Percentiles rank a stretch among this genome's conserved stretches.
Conservation (phyloP, 2,113 vertebrate species). For the Mustelus asterias region DNA sequence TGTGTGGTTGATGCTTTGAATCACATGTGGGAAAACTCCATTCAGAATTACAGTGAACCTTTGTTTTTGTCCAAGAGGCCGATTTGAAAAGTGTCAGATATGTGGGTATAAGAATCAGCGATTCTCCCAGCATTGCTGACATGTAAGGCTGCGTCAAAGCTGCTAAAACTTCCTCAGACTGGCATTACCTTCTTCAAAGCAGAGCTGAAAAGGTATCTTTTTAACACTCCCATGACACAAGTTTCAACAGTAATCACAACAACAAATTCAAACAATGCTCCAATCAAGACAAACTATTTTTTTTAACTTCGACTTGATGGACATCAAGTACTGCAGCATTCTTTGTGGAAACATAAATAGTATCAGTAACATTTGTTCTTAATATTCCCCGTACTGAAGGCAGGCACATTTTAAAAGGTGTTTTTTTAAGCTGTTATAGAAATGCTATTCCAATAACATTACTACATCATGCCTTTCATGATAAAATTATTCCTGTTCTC, state of each 20-base stretch:
- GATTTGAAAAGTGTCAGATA: background rate
- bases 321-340: background rate
- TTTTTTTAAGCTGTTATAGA: background rate
- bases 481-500: background rate
- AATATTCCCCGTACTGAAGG: background rate
- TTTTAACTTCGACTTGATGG: background rate
- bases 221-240: background rate
- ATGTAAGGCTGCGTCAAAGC: background rate
- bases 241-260: background rate
- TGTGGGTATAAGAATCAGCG: background rate
- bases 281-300: background rate
- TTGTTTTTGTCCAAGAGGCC: background rate
- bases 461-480: background rate
- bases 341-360: background rate
- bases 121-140: background rate
- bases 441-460: background rate
- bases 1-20: background rate
- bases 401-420: background rate
- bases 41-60: background rate
- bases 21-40: background rate
- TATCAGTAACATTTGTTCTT: background rate
- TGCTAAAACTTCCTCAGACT: background rate
- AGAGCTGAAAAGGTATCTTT: background rate
- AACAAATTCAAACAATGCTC: background rate
- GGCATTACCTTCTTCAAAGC: background rate